Evolutionary conservation across 2,888 invertebrate species (phyloP).

Genomic region (Cetonia aurata): DNA sequence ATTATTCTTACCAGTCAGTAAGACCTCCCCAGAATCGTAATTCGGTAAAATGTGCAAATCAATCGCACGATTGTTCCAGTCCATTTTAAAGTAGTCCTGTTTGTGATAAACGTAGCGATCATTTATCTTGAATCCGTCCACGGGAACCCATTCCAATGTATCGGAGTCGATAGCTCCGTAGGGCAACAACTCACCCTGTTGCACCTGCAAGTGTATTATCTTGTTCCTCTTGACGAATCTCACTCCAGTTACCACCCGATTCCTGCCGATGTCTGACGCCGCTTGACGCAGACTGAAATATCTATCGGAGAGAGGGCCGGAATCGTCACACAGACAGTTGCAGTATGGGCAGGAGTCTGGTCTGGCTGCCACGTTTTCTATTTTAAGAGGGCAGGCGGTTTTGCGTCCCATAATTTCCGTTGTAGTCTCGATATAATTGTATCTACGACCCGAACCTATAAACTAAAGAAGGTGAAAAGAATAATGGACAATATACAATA

Average conservation of each 20-base stretch:
- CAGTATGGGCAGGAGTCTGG: constrained; percentile 79
- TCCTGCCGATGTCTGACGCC: constrained; percentile 58
- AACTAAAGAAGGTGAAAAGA: constrained; percentile 50
- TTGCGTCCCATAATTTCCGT: constrained; percentile 72
- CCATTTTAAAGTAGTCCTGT: constrained; percentile 81
- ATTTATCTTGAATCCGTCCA: constrained; percentile 72
- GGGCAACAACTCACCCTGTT: constrained; percentile 78
- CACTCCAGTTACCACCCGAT: constrained; percentile 80
- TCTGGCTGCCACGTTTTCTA: constrained; percentile 78
- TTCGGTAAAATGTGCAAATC: constrained; percentile 84
- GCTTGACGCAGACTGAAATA: constrained; percentile 67
- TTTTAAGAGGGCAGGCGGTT: constrained; percentile 64
- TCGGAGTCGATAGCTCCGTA: constrained; percentile 75
- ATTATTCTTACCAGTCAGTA: constrained; percentile 76
- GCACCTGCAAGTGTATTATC: constrained; percentile 85
- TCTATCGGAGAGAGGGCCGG: constrained; percentile 67
- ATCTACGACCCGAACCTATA: constrained; percentile 70
- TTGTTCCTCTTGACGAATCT: constrained; percentile 81
- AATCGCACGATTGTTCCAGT: constrained; percentile 80
- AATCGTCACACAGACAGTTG: constrained; percentile 70
- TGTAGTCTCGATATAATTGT: constrained; percentile 83
- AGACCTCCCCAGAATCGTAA: constrained; percentile 68
- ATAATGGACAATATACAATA: background rate
- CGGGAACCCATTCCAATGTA: constrained; percentile 76
- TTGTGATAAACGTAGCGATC: constrained; percentile 72